Conservation (phyloP, 1,140 invertebrate genomes). For the Nymphalis io region DNA sequence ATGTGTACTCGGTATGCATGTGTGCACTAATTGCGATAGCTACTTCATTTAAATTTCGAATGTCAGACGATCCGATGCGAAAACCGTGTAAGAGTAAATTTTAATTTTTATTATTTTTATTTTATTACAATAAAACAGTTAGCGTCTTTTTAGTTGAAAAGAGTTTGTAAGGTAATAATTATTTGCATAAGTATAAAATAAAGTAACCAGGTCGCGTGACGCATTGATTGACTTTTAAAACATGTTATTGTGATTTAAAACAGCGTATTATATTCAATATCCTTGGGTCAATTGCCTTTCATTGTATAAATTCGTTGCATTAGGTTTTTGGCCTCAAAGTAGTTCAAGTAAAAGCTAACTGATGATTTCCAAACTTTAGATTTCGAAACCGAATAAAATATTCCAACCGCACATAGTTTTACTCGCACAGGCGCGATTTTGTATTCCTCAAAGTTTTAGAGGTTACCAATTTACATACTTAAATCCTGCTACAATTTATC, state of each 20-base stretch:
- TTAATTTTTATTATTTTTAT: slow-evolving; percentile 34
- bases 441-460: slow-evolving; percentile 11
- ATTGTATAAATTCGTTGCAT: slow-evolving; percentile 25
- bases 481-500: slow-evolving; percentile 16
- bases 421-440: slow-evolving; percentile 1
- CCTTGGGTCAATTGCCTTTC: slow-evolving; percentile 26
- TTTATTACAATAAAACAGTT: slow-evolving; percentile 10
- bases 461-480: slow-evolving; percentile 1
- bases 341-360: slow-evolving; percentile 27
- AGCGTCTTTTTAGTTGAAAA: slow-evolving; percentile 5
- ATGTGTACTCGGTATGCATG: slow-evolving; percentile 29
- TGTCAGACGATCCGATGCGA: slow-evolving; percentile 57
- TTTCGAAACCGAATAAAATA: slow-evolving; percentile 18
- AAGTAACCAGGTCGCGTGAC: slow-evolving; percentile 13
- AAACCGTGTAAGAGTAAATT: slow-evolving; percentile 59
- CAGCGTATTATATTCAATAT: slow-evolving; percentile 32
- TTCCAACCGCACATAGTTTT: slow-evolving; percentile 11
- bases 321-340: slow-evolving; percentile 28
- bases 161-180: neutral
- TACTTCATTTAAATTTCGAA: slow-evolving; percentile 81
- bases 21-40: slow-evolving; percentile 78
- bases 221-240: slow-evolving; percentile 38
- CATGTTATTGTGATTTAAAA: slow-evolving; percentile 34
- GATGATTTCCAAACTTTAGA: slow-evolving; percentile 28
- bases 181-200: neutral